phyloP scores from a whole-genome alignment of 2,113 vertebrate species.

The Oplegnathus fasciatus region DNA sequence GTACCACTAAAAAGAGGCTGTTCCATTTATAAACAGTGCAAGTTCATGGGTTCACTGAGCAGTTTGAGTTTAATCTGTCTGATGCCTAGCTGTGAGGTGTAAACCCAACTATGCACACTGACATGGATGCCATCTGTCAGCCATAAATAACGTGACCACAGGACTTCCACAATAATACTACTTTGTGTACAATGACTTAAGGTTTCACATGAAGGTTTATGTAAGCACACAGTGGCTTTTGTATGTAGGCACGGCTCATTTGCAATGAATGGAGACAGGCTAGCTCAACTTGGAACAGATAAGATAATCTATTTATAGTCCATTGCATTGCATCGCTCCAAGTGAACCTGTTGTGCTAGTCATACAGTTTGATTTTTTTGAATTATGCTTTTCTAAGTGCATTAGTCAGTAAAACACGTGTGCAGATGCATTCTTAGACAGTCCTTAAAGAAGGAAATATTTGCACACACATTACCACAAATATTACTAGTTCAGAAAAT shows the following conservation, averaged over 20 bases:
- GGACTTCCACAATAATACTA: slow-evolving; percentile 43
- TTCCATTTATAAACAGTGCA: slow-evolving; percentile 46
- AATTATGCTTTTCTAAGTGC: neutral
- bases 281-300: slow-evolving; percentile 9
- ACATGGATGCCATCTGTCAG: slow-evolving; percentile 48
- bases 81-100: slow-evolving; percentile 47
- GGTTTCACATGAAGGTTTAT: slow-evolving; percentile 41
- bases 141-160: slow-evolving; percentile 38
- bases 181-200: slow-evolving; percentile 41
- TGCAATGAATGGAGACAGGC: slow-evolving; percentile 40
- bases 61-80: slow-evolving; percentile 56
- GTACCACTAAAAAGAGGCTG: slow-evolving; percentile 5
- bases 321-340: neutral
- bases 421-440: neutral
- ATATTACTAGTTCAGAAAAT: slow-evolving; percentile 26
- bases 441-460: slow-evolving; percentile 10
- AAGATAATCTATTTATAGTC: slow-evolving; percentile 30
- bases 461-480: slow-evolving; percentile 2
- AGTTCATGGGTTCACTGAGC: slow-evolving; percentile 55
- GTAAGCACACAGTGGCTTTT: slow-evolving; percentile 48
- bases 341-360: neutral
- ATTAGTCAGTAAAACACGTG: neutral
- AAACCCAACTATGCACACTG: slow-evolving; percentile 40
- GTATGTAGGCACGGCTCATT: slow-evolving; percentile 39
- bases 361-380: neutral